Evolutionary conservation across 1,140 invertebrate species (phyloP).

Genomic region (Zeugodacus cucurbitae): DNA sequence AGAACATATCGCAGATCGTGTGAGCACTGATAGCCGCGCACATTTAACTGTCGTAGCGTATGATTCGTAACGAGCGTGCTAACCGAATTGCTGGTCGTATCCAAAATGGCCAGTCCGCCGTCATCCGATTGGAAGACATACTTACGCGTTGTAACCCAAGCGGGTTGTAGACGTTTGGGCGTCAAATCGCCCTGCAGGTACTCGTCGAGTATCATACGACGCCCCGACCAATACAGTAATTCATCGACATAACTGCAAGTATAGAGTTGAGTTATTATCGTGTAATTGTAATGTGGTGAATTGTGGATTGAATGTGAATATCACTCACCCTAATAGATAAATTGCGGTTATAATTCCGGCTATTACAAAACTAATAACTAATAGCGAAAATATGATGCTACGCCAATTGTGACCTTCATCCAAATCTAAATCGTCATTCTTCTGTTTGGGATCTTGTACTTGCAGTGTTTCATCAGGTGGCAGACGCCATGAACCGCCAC

Average conservation of each 20-base stretch:
- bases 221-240: slow-evolving; percentile 85
- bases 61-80: slow-evolving; percentile 84
- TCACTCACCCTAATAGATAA: slow-evolving; percentile 80
- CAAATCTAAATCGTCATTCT: slow-evolving; percentile 73
- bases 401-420: slow-evolving; percentile 88
- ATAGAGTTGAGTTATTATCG: neutral
- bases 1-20: slow-evolving; percentile 83
- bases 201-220: slow-evolving; percentile 83
- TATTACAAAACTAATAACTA: slow-evolving; percentile 87
- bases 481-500: slow-evolving; percentile 82
- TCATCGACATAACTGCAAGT: slow-evolving; percentile 81
- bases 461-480: slow-evolving; percentile 89
- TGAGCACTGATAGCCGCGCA: slow-evolving; percentile 84
- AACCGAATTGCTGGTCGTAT: slow-evolving; percentile 80
- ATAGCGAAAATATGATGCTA: slow-evolving; percentile 84
- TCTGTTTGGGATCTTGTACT: slow-evolving; percentile 84
- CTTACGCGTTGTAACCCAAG: slow-evolving; percentile 82
- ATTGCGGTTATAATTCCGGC: slow-evolving; percentile 86
- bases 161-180: slow-evolving; percentile 77
- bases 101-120: slow-evolving; percentile 79
- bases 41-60: slow-evolving; percentile 85
- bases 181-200: slow-evolving; percentile 81
- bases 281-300: neutral
- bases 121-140: slow-evolving; percentile 87
- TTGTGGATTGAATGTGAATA: slow-evolving; percentile 6